Evolutionary conservation across 2,888 invertebrate species (phyloP).

Genomic region (Arctia plantaginis): DNA sequence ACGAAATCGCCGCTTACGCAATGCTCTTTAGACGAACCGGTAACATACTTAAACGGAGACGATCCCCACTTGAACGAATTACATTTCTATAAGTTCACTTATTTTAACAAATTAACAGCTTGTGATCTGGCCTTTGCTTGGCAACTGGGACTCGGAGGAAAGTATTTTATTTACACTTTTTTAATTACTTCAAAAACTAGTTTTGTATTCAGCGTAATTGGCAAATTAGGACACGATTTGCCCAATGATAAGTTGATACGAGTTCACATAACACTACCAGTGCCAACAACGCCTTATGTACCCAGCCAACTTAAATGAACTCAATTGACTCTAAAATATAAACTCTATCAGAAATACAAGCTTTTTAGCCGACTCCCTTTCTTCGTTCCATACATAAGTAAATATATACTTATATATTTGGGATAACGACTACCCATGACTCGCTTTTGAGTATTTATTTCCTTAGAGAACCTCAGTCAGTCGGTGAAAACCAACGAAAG

Average conservation of each 20-base stretch:
- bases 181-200: background rate
- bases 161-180: background rate
- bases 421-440: no score
- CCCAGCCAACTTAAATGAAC: background rate
- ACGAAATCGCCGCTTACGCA: constrained; percentile 80
- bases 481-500: no score
- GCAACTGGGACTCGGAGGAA: background rate
- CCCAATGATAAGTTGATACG: background rate
- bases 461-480: no score
- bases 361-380: background rate
- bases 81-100: constrained; percentile 56
- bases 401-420: no score
- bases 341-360: background rate
- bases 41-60: constrained; percentile 67
- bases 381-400: no score
- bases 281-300: background rate
- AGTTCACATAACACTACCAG: background rate
- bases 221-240: background rate
- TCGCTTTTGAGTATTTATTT: no score
- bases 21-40: constrained; percentile 75
- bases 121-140: background rate
- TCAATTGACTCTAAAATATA: background rate
- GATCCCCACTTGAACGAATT: constrained; percentile 57
- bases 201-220: background rate
- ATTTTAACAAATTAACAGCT: constrained; percentile 17